Percentiles rank a stretch among this genome's conserved stretches.
These are phyloP conservation scores for Lasioglossum pauxillum DNA, from an alignment of 2,888 invertebrate species.

Conservation along the genomic window DNA sequence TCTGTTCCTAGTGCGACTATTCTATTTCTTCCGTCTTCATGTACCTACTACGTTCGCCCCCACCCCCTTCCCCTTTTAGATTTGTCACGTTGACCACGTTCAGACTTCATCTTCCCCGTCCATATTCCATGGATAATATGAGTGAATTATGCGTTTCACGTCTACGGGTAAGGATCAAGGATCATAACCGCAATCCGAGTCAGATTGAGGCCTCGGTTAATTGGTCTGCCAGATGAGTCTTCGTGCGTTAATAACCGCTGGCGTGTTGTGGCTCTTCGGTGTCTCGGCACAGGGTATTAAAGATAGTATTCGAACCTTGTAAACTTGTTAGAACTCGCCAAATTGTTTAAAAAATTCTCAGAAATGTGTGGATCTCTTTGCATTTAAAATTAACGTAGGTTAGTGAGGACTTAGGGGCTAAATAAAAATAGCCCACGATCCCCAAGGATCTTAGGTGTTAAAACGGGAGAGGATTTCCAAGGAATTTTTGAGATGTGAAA, in stretches of 20 bases:
- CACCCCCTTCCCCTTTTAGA: not conserved
- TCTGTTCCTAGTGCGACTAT: not conserved
- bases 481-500: no score
- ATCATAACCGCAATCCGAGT: not conserved
- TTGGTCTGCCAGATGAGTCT: not conserved
- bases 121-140: conserved; percentile 65
- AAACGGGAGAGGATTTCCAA: no score
- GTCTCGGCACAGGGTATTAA: not conserved
- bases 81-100: conserved; percentile 23
- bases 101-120: conserved; percentile 32
- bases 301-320: not conserved
- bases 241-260: not conserved
- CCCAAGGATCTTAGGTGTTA: no score
- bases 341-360: not conserved
- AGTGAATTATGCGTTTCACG: conserved; percentile 65
- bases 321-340: not conserved
- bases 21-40: not conserved
- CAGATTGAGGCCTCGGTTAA: not conserved
- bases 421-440: no score
- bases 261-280: not conserved
- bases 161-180: not conserved
- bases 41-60: not conserved
- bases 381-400: not conserved
- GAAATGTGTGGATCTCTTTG: not conserved
- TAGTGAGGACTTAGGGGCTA: not conserved